phyloP scores from a whole-genome alignment of 2,113 vertebrate genomes.

The Percopsis transmontana region DNA sequence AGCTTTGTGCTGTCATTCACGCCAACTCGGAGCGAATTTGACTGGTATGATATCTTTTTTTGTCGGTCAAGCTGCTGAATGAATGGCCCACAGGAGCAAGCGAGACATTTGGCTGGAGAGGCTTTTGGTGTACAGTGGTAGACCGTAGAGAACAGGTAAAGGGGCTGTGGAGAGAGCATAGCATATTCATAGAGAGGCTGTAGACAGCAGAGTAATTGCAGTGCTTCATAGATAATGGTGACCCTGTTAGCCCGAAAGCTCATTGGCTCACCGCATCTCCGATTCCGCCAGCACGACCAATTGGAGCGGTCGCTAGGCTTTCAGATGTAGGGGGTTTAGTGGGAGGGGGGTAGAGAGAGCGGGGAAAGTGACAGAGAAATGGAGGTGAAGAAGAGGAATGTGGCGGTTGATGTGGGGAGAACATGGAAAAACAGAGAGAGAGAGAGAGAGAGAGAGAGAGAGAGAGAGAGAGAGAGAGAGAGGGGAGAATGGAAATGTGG shows the following conservation, averaged over 20 bases:
- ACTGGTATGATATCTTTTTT: background rate
- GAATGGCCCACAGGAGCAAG: conserved; percentile 15
- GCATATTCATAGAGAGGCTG: conserved; percentile 48
- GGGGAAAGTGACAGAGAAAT: background rate
- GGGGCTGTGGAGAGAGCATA: conserved; percentile 16
- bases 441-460: background rate
- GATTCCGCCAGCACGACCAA: conserved; percentile 51
- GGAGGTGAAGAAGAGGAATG: background rate
- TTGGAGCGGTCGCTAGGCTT: conserved; percentile 45
- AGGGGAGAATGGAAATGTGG: background rate
- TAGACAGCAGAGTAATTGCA: conserved; percentile 60
- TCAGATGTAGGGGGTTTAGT: conserved; percentile 59
- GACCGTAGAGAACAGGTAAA: conserved; percentile 8
- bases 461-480: background rate
- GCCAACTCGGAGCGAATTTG: background rate
- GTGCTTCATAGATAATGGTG: conserved; percentile 66
- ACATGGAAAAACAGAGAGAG: background rate
- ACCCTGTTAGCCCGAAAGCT: conserved; percentile 66
- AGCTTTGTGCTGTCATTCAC: background rate
- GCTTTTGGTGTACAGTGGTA: conserved; percentile 11
- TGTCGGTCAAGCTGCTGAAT: conserved; percentile 27
- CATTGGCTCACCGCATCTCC: conserved; percentile 60
- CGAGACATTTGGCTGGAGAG: conserved; percentile 2
- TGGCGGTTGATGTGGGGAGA: background rate
- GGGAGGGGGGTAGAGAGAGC: conserved; percentile 6